phyloP scores from a whole-genome alignment of 2,888 invertebrate genomes.

The Drosophila anomalata region DNA sequence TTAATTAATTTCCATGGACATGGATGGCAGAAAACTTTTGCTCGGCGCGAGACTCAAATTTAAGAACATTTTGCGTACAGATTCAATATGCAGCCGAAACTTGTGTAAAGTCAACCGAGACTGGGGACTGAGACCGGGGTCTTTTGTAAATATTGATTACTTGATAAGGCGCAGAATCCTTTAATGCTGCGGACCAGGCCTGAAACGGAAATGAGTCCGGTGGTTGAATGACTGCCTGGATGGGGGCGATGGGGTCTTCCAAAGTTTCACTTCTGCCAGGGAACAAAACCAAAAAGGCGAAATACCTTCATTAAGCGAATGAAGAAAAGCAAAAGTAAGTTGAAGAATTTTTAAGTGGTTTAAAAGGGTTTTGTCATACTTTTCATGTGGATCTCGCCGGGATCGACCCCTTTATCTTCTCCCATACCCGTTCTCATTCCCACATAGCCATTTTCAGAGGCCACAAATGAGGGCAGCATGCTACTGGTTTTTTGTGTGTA shows the following conservation, averaged over 20 bases:
- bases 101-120: slow-evolving; percentile 68
- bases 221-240: slow-evolving; percentile 7
- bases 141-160: slow-evolving; percentile 79
- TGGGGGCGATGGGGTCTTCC: slow-evolving; percentile 12
- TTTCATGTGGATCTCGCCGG: slow-evolving; percentile 61
- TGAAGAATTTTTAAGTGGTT: slow-evolving; percentile 78
- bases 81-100: slow-evolving; percentile 42
- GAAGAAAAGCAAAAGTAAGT: slow-evolving; percentile 79
- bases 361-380: slow-evolving; percentile 80
- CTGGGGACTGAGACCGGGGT: slow-evolving; percentile 13
- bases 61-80: slow-evolving; percentile 51
- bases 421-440: not conserved
- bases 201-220: slow-evolving; percentile 61
- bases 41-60: slow-evolving; percentile 52
- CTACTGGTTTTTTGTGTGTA: slow-evolving; percentile 57
- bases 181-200: slow-evolving; percentile 63
- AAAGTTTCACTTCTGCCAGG: slow-evolving; percentile 54
- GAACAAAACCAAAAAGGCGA: slow-evolving; percentile 62
- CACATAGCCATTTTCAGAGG: slow-evolving; percentile 13
- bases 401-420: slow-evolving; percentile 21
- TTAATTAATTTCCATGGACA: slow-evolving; percentile 70
- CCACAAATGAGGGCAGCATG: slow-evolving; percentile 62
- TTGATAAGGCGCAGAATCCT: slow-evolving; percentile 71
- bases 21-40: slow-evolving; percentile 59
- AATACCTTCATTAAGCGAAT: slow-evolving; percentile 81